These are phyloP conservation scores for Empis stercorea DNA, from an alignment of 2,888 invertebrate genomes.

Conservation along the genomic window DNA sequence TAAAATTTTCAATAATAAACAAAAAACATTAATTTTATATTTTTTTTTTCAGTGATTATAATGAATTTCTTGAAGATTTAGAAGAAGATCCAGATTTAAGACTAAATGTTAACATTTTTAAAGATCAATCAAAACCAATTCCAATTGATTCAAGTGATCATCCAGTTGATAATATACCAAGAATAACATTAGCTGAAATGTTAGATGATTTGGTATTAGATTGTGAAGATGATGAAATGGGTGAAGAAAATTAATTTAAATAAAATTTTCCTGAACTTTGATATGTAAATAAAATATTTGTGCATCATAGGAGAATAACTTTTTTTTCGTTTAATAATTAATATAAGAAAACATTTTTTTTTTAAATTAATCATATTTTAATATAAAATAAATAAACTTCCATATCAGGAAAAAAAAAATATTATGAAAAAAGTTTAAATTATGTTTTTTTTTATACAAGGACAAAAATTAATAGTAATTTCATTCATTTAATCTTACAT, in stretches of 20 bases:
- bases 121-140: conserved; percentile 38
- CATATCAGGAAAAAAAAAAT: no score
- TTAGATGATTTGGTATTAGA: conserved; percentile 75
- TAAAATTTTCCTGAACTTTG: background rate
- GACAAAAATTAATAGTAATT: no score
- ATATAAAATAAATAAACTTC: no score
- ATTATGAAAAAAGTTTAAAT: no score
- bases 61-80: conserved; percentile 91
- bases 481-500: no score
- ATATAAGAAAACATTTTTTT: no score
- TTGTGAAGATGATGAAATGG: conserved; percentile 57
- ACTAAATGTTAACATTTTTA: conserved; percentile 88
- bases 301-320: no score
- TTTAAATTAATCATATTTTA: no score
- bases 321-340: no score
- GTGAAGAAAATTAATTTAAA: conserved; percentile 28
- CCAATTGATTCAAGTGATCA: conserved; percentile 43
- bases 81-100: conserved; percentile 88
- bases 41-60: conserved; percentile 58
- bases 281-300: no score
- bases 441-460: no score
- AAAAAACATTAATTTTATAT: no score
- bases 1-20: background rate
- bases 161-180: conserved; percentile 54
- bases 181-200: conserved; percentile 84